phyloP scores from a whole-genome alignment of 2,113 vertebrate species.

The Pygoscelis adeliae region DNA sequence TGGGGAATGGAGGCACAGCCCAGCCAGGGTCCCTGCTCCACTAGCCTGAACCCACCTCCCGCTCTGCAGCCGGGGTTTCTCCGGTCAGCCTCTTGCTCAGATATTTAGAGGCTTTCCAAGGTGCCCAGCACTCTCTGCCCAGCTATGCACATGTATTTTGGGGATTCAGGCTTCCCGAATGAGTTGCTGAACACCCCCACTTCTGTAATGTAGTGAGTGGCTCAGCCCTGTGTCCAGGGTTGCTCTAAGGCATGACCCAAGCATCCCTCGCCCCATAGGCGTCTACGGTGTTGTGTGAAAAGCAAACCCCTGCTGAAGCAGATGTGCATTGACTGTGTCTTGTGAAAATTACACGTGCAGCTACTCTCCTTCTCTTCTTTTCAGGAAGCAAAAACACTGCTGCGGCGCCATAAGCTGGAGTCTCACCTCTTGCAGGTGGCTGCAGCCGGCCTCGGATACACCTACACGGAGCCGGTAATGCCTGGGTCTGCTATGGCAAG shows the following conservation, averaged over 20 bases:
- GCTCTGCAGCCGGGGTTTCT: neutral
- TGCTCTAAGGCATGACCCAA: neutral
- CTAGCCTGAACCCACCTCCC: neutral
- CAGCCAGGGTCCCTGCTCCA: neutral
- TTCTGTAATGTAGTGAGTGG: neutral
- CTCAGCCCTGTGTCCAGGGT: neutral
- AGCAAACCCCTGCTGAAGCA: neutral
- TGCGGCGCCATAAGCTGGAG: conserved; percentile 86
- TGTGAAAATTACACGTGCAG: neutral
- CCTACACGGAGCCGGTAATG: conserved; percentile 86
- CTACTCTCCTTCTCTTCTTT: neutral
- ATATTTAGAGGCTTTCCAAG: neutral
- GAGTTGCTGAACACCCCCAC: neutral
- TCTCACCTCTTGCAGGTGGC: conserved; percentile 84
- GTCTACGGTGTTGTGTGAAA: neutral
- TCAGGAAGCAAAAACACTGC: conserved; percentile 80
- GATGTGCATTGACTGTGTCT: neutral
- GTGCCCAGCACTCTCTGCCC: neutral
- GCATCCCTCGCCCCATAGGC: accelerated
- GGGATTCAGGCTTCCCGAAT: neutral
- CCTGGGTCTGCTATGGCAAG: neutral
- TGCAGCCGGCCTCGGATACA: conserved; percentile 79
- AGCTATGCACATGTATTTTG: neutral
- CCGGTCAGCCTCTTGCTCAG: neutral
- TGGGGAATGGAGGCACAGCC: neutral